Evolutionary conservation across 2,113 vertebrate genomes (phyloP), one percentile per base, ranked within the genome.

Genomic region (Falcunculus frontatus): DNA sequence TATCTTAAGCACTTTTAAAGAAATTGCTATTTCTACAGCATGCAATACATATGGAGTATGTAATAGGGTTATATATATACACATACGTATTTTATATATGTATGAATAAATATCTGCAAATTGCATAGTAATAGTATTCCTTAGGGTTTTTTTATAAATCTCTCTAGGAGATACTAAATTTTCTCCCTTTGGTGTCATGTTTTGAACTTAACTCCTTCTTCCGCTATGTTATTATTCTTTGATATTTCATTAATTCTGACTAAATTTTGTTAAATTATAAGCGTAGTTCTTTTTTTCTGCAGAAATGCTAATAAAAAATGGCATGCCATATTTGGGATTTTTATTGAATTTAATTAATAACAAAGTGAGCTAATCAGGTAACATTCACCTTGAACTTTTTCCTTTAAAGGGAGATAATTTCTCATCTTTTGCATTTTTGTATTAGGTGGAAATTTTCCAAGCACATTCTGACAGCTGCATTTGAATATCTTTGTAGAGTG

Each of bases 281-380:
- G 42, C 27, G 1, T 79, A 87, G 67, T 91, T 97, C 74, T 90
- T 82, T 83, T 83, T 73, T 94, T 95, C 80, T 90, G 68, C 37
- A 37, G 81, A 88, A 90, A 93, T 94, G 87, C 88, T 97, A 96
- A 95, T 97, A 87, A 95, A 90, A 70, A 60, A 62, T 94, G 89
- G 73, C 67, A 80, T 46, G 39, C 59, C 72, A 8, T 96, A 95
- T 95, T 96, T 95, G 64, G 76, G 84, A 81, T 70, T 96, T 97
- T 95, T 97, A 96, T 97, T 97, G 93, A 96, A 93, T 93, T 81
- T 89, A 97, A 96, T 97, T 97, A 97, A 94, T 92, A 95, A 89
- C 93, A 96, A 95, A 93, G 82, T 77, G 95, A 94, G 77, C 82
- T 93, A 95, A 96, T 86, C 87, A 96, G 90, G 83, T 89, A 95